Evolutionary conservation across 2,113 vertebrate genomes (phyloP), one percentile per base, ranked within the genome.

Genomic region (Hiodon tergisus): DNA sequence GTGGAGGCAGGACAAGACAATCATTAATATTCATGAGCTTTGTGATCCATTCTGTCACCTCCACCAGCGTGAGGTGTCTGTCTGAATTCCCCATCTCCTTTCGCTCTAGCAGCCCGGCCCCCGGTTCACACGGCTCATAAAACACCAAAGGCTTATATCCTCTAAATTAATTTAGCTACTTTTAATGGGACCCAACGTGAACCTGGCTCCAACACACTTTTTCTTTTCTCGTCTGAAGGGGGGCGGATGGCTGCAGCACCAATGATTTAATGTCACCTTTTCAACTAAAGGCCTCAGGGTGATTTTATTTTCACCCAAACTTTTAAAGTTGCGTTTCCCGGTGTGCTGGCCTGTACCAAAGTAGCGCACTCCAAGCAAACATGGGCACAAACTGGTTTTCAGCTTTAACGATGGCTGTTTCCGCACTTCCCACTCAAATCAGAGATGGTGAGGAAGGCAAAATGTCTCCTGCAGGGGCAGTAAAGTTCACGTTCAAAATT

Each of bases 11-110:
- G 83, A 85, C 85, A 83, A 78, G 87, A 84, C 77, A 83, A 72
- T 76, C 83, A 89, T 91, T 88, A 87, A 85, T 89, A 90, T 91
- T 89, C 86, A 91, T 88, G 84, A 89, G 84, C 81, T 76, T 60
- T 81, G 84, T 84, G 87, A 87, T 87, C 83, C 85, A 86, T 85
- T 88, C 85, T 82, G 85, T 90, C 87, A 88, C 83, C 84, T 77
- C 78, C 88, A 84, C 86, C 85, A 85, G 86, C 77, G 52, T 81
- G 83, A 83, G 86, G 83, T 86, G 85, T 84, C 86, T 82, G 82
- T 84, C 83, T 87, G 80, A 81, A 79, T 78, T 69, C 77, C 78
- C 67, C 78, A 77, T 81, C 83, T 84, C 83, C 84, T 62, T 83
- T 85, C 82, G 83, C 86, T 88, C 86, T 89, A 89, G 88, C 89